Evolutionary conservation across 2,113 vertebrate genomes (phyloP).

Genomic region (Riparia riparia): DNA sequence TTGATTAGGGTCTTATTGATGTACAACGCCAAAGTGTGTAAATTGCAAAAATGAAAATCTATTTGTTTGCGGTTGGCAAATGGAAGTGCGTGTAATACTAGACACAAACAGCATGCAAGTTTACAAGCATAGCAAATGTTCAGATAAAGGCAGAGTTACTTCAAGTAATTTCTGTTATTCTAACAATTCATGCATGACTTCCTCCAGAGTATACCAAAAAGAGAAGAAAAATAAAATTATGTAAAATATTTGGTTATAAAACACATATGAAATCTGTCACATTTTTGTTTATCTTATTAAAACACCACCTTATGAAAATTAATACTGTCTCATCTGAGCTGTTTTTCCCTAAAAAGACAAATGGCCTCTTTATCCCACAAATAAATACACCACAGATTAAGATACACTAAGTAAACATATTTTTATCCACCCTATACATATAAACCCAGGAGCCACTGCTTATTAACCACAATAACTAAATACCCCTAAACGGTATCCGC

Average conservation of each 20-base stretch:
- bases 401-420: not conserved
- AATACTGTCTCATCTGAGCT: not conserved
- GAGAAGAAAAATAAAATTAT: not conserved
- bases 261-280: not conserved
- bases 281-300: not conserved
- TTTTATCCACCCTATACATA: not conserved
- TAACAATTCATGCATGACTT: not conserved
- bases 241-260: not conserved
- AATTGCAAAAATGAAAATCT: slow-evolving; percentile 19
- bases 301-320: not conserved
- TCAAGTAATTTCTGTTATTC: slow-evolving; percentile 12
- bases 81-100: not conserved
- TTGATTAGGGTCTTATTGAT: not conserved
- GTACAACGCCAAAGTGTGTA: not conserved
- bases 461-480: not conserved
- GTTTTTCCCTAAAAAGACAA: not conserved
- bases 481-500: not conserved
- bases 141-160: slow-evolving; percentile 12
- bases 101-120: not conserved
- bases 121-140: not conserved
- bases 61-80: not conserved
- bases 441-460: not conserved
- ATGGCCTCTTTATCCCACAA: not conserved
- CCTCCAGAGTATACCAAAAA: not conserved
- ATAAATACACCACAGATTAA: not conserved